Evolutionary conservation across 2,113 vertebrate species (phyloP), one percentile per base, ranked within the genome.

Genomic region (Semnornis frantzii): DNA sequence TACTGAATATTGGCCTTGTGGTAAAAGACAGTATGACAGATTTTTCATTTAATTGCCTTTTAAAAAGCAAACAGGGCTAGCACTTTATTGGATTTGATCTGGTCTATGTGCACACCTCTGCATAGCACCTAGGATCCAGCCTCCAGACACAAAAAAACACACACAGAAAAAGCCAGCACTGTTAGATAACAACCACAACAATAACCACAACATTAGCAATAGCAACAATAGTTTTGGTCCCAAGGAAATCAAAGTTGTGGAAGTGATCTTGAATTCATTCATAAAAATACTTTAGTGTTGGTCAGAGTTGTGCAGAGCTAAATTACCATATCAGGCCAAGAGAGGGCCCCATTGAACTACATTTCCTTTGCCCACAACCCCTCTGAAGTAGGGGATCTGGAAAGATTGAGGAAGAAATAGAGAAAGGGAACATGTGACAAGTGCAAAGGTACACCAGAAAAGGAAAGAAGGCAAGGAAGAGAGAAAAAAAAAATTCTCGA

Each of bases 291-390:
- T 65, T 55, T 30, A 16, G 54, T 10, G 31, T 39, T 46, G 33
- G 0, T 33, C 50, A 52, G 48, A 74, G 59, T 8, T 48, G 10
- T 31, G 39, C 28, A 68, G 62, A 25, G 20, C 15, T 95, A 70
- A 75, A 64, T 48, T 78, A 58, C 34, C 62, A 30, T 52, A 74
- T 77, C 4, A 97, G 39, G 55, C 95, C 95, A 91, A 95, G 50
- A 97, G 97, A 96, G 97, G 97, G 97, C 93, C 74, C 72, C 64
- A 66, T 37, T 91, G 95, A 97, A 93, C 95, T 66, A 8, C n/a
- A 74, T 69, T 93, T 96, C 25, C 54, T 78, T 17, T n/a, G 50
- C 73, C 64, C 70, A 81, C 42, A 63, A 48, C 1, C 28, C 62
- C 65, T 78, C 27, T 64, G 28, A 66, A 87, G 42, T 3, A 46